phyloP scores from a whole-genome alignment of 1,140 invertebrate species.

The Bombus soroeensis region DNA sequence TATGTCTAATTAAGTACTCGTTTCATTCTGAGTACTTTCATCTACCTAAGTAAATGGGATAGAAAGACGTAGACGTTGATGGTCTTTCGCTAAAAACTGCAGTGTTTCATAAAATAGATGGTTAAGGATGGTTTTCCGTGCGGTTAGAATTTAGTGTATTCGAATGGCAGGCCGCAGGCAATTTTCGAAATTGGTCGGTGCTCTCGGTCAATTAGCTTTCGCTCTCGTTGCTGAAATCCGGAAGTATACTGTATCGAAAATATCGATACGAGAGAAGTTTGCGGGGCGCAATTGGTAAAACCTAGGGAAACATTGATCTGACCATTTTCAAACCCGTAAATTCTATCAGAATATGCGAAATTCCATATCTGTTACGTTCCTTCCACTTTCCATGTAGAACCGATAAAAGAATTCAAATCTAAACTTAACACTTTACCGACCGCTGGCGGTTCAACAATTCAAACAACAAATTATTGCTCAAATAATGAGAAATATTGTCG shows the following conservation, averaged over 20 bases:
- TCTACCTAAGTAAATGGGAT: too few relatives aligned
- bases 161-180: background rate
- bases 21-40: too few relatives aligned
- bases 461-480: too few relatives aligned
- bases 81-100: background rate
- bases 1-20: too few relatives aligned
- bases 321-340: background rate
- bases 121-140: background rate
- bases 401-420: too few relatives aligned
- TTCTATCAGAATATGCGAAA: background rate
- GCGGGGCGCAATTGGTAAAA: too few relatives aligned
- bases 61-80: too few relatives aligned
- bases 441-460: too few relatives aligned
- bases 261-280: background rate
- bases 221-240: background rate
- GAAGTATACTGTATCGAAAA: background rate
- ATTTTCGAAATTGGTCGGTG: background rate
- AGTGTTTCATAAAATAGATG: background rate
- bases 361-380: background rate
- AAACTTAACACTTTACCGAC: too few relatives aligned
- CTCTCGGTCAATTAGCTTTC: conserved; percentile 8
- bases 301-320: background rate
- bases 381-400: background rate
- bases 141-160: background rate
- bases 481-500: too few relatives aligned